Base-by-base conservation (phyloP, 1,140 invertebrate species). In the Drosophila virilis region DNA sequence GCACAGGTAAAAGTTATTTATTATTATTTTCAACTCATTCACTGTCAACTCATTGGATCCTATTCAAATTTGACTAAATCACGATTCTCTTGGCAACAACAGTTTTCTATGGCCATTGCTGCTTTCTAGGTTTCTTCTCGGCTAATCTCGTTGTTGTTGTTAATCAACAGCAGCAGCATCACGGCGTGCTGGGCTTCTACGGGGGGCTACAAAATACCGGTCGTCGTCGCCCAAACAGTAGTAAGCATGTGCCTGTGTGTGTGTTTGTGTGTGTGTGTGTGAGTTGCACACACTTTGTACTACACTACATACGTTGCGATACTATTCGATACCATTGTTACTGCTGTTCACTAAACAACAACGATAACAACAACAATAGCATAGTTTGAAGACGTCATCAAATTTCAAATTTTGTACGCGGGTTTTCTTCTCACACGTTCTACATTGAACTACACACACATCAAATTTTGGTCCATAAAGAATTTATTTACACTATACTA, bases 381-480 rank as follows among this genome's bases (percentile, higher is more conserved):
- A 61, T 78, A 48, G 69, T 37, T 80, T 88, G 78, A 77, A 82
- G 79, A 86, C 83, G 83, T 86, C 83, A 88, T 82, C 83, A 86
- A 79, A 74, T 68, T 88, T 82, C 83, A 86, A 79, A 74, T 68
- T 88, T 65, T 64, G 73, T 83, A 79, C 83, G 83, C 83, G 82
- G 78, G 83, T 65, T 79, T 86, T 79, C 71, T 61, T 69, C 72
- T 79, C 64, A 74, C 80, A 84, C 77, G 80, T 80, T 78, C 75
- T 78, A 70, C 54, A 73, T 76, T 67, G 75, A 69, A 74, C 74
- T 50, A 81, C 58, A 70, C 46, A 67, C 46, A 51, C 48, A 52
- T 17, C 35, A 42, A 70, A 43, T 55, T 43, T 17, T 22, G 51
- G 54, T 43, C 40, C 66, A 66, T 48, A 32, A 22, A 40, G 10